Evolutionary conservation across 2,797 vertebrate genomes (phyloP), one percentile per base, ranked within the genome.

Genomic region (Sylvia borin): DNA sequence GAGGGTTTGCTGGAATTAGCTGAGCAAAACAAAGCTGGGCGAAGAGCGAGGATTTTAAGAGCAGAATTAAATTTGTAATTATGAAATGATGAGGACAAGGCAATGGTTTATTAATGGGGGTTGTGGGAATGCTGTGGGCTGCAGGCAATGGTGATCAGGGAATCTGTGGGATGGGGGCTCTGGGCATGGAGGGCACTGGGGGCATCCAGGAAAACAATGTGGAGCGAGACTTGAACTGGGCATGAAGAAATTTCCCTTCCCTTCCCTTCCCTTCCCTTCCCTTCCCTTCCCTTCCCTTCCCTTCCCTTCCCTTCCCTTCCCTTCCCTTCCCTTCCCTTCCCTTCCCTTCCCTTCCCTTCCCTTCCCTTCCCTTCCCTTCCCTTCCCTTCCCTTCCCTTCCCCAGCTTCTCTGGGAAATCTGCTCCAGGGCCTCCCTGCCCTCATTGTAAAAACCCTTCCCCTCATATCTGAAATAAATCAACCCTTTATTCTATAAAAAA

Each of bases 111-210:
- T 45, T 14, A 25, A 7, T 1, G 42, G 20, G 53, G 29, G 38
- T 4, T 64, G 31, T 18, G 68, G 83, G 61, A 34, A 18, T 0
- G 26, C 21, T 13, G 65, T 0, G 1, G 45, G 36, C 0, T 26
- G n/a, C 54, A 54, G 26, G 4, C 16, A 13, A 0, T 0, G 7
- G 4, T 31, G 6, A 17, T 3, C 0, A 1, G 43, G 7, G 34
- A 20, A 21, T 31, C 34, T 20, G 6, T 10, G 47, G 36, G 31
- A 7, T 34, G 29, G 64, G 34, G 32, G 10, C 6, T 1, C 25
- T 24, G 57, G 38, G 12, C 14, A 17, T 11, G 55, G 77, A 26
- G 36, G 16, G 47, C 62, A 57, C 47, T 1, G n/a, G 9, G 67
- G 24, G 58, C 3, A 48, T 12, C 34, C 42, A 10, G 31, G 9